Evolutionary conservation across 1,140 invertebrate genomes (phyloP), one percentile per base, ranked within the genome.

Genomic region (Euura lappo): DNA sequence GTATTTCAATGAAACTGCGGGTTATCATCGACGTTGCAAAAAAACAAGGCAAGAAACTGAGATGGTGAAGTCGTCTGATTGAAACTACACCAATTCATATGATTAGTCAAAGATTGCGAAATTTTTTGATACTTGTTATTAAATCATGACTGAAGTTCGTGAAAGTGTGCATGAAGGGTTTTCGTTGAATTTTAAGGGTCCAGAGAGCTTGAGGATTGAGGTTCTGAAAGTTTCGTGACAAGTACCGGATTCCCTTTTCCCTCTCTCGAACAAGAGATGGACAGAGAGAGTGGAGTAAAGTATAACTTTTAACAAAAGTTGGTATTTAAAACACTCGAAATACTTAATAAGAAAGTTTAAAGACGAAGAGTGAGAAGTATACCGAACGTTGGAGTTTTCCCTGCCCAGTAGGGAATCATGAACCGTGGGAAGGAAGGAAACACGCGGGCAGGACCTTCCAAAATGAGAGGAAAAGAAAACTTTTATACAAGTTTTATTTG

Each of bases 261-360:
- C 47, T 51, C 47, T 51, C 2, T 51, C 10, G 51, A 60, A 60
- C 4, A 60, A 8, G 51, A 5, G 51, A n/a, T 8, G 3, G 51
- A n/a, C 47, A 51, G 47, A 11, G 28, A 28, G 28, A 28, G 28
- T 28, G 28, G 28, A 28, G 28, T 28, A 28, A 28, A 28, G 28
- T 28, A 28, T n/a, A 60, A 60, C 51, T 60, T 28, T 60, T 60
- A 8, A 11, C 51, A 60, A 8, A n/a, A 60, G 51, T 60, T 60
- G 51, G 51, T 60, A 60, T 60, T 60, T 60, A 60, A 60, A 60
- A 60, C 51, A 60, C 51, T 60, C 51, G 51, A 60, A 60, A 60
- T 60, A 60, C 51, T 60, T 60, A 60, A 60, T 60, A 60, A 60
- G 51, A 60, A 60, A 60, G 51, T 60, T 60, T 7, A 1, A 6